Evolutionary conservation across 2,888 invertebrate genomes (phyloP).

Genomic region (Aproaerema taeniolella): DNA sequence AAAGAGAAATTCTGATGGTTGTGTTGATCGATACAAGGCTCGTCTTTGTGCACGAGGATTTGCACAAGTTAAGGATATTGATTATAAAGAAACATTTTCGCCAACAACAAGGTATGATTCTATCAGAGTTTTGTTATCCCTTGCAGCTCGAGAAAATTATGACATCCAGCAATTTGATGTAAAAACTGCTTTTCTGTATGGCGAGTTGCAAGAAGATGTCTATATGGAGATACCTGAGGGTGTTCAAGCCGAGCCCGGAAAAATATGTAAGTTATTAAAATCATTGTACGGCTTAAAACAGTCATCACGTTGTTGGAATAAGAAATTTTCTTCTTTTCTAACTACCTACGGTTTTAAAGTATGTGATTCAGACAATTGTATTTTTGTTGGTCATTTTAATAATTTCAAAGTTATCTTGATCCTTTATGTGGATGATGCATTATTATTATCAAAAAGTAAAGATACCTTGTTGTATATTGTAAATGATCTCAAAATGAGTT

Average conservation of each 20-base stretch:
- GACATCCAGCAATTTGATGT: constrained; percentile 25
- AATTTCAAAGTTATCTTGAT: neutral
- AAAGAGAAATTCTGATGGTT: constrained; percentile 19
- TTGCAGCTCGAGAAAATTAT: constrained; percentile 11
- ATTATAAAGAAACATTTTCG: constrained; percentile 22
- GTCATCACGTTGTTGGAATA: constrained; percentile 26
- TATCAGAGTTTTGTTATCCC: constrained; percentile 19
- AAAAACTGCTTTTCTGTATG: constrained; percentile 27
- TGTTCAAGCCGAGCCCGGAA: neutral
- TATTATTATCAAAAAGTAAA: too few species aligned
- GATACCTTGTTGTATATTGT: too few species aligned
- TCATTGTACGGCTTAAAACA: constrained; percentile 29
- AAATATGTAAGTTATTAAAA: constrained; percentile 23
- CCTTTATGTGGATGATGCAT: neutral
- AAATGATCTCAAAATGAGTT: neutral
- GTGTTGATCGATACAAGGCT: constrained; percentile 14
- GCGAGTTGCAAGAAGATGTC: constrained; percentile 21
- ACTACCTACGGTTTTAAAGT: constrained; percentile 23
- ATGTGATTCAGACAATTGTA: constrained; percentile 6
- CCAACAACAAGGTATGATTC: constrained; percentile 22
- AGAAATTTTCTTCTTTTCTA: constrained; percentile 22
- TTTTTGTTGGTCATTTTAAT: neutral
- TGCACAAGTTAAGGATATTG: constrained; percentile 20
- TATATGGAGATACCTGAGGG: constrained; percentile 25
- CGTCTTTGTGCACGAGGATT: constrained; percentile 23